Evolutionary conservation across 2,888 invertebrate genomes (phyloP), one percentile per base, ranked within the genome.

Genomic region (Catocala sponsa): DNA sequence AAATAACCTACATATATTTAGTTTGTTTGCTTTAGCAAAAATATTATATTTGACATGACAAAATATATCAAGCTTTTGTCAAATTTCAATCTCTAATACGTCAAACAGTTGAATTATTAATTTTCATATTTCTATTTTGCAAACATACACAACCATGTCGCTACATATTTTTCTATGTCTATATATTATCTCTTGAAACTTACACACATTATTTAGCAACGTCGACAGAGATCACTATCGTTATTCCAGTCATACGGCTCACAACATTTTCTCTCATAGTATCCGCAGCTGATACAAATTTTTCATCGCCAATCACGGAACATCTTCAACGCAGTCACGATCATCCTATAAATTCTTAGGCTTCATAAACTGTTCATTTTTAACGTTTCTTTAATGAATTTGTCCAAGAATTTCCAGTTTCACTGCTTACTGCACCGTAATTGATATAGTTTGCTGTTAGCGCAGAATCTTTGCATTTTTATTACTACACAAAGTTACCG

Each of bases 371-470:
- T 50, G 50, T 35, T 13, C 12, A 35, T 50, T 33, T 48, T 48
- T 48, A 25, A 25, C 47, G 25, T 47, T 25, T 15, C 47, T 25
- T 32, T 48, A 48, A 46, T 15, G 46, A 46, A 48, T 48, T 32
- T 33, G n/a, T n/a, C 48, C 11, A 38, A 35, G 35, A 35, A 50
- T 50, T 35, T 50, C 33, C 50, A 50, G 50, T 50, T 50, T 50
- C 50, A 50, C 50, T 50, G 35, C 11, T 35, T 32, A 47, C 47
- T 35, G 15, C 33, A 6, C 15, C 6, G 49, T 65, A 63, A 65
- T 63, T 65, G 59, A 67, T 65, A 62, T 49, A 55, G 60, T 57
- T 43, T n/a, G 44, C 42, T 46, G 35, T 48, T 58, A 48, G 15
- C 48, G 13, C 9, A 33, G 32, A 48, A 35, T 50, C 12, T 13